These are phyloP conservation scores for Drosophila meridiana DNA, from an alignment of 2,888 invertebrate species.

Conservation along the genomic window DNA sequence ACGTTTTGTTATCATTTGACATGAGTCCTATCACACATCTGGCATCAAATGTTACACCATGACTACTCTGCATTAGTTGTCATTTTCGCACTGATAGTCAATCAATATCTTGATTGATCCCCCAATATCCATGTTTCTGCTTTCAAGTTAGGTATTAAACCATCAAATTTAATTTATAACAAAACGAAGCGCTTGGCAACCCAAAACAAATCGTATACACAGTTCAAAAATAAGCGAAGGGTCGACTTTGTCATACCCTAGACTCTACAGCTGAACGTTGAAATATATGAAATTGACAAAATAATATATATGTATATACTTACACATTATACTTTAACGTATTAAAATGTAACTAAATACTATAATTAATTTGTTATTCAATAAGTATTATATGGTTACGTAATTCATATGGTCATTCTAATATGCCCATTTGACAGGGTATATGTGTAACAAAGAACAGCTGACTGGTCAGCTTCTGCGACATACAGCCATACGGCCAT, in stretches of 20 bases:
- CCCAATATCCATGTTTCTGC: constrained; percentile 10
- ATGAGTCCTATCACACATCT: constrained; percentile 19
- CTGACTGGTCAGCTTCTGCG: constrained; percentile 65
- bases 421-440: not conserved
- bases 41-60: constrained; percentile 29
- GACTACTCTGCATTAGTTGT: constrained; percentile 20
- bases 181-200: constrained; percentile 62
- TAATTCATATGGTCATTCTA: not conserved
- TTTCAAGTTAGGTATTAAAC: constrained; percentile 40
- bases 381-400: not conserved
- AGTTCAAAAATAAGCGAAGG: not conserved
- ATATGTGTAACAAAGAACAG: constrained; percentile 72
- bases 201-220: constrained; percentile 47
- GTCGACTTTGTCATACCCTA: constrained; percentile 29
- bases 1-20: constrained; percentile 26
- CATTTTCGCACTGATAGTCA: constrained; percentile 34
- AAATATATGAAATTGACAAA: too few species aligned
- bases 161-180: constrained; percentile 35
- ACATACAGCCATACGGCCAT: constrained; percentile 69
- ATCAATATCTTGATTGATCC: constrained; percentile 60
- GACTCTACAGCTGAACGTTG: not conserved
- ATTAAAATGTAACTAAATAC: too few species aligned
- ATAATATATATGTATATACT: too few species aligned
- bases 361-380: too few species aligned
- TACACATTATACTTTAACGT: too few species aligned